Evolutionary conservation across 2,888 invertebrate genomes (phyloP).

Genomic region (Orchestes rusci): DNA sequence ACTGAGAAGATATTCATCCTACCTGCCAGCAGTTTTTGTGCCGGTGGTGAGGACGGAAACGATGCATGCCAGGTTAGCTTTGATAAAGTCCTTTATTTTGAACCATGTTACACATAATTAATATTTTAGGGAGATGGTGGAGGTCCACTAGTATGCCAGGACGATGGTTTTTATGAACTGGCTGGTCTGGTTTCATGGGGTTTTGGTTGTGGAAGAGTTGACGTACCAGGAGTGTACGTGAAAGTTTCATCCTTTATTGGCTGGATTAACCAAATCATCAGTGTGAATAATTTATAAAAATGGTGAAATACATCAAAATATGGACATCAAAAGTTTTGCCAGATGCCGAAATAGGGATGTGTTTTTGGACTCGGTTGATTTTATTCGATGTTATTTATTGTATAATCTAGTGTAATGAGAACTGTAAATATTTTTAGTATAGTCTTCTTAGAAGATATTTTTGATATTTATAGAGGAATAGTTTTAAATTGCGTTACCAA

Average conservation of each 20-base stretch:
- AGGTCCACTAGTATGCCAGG: slow-evolving; percentile 87
- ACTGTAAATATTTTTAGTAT: slow-evolving; percentile 13
- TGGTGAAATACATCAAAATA: no score
- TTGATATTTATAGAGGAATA: no score
- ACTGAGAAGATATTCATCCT: slow-evolving; percentile 92
- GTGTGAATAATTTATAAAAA: slow-evolving; percentile 82
- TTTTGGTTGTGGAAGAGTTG: slow-evolving; percentile 85
- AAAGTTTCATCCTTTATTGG: slow-evolving; percentile 93
- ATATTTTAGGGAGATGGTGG: slow-evolving; percentile 79
- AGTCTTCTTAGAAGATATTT: no score
- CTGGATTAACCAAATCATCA: slow-evolving; percentile 96
- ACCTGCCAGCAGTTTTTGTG: slow-evolving; percentile 90
- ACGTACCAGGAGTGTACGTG: slow-evolving; percentile 95
- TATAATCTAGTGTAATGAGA: neutral
- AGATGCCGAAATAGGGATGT: no score
- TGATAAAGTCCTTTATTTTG: neutral
- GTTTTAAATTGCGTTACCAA: no score
- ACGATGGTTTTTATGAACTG: slow-evolving; percentile 86
- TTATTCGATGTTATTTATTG: no score
- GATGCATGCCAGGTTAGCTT: slow-evolving; percentile 78
- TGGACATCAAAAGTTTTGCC: no score
- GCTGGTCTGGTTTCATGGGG: slow-evolving; percentile 95
- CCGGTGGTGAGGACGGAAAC: slow-evolving; percentile 86
- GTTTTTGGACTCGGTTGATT: no score
- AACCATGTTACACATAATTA: no score